These are phyloP conservation scores for Dione juno DNA, from an alignment of 2,888 invertebrate genomes.

Conservation along the genomic window DNA sequence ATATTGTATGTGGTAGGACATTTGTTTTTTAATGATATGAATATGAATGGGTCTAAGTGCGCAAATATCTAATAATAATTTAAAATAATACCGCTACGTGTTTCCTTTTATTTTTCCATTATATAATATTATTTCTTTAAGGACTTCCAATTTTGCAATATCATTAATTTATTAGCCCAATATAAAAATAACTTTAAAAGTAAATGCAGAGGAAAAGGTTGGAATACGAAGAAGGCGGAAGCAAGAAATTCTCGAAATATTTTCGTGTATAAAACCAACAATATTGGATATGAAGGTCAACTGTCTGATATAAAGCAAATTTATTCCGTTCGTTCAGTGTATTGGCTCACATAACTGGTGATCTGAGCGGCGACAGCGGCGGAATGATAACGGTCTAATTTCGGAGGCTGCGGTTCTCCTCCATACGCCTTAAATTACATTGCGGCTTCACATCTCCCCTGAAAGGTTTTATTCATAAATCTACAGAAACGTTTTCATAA, in stretches of 20 bases:
- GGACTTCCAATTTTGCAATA: conserved; percentile 62
- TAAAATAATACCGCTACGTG: conserved; percentile 12
- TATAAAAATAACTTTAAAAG: conserved; percentile 64
- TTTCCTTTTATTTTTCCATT: conserved; percentile 15
- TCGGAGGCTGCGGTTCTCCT: conserved; percentile 69
- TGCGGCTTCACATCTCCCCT: conserved; percentile 74
- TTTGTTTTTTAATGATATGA: not conserved
- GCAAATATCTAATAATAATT: conserved; percentile 13
- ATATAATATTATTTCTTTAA: conserved; percentile 49
- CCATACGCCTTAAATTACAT: conserved; percentile 79
- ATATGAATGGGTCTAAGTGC: not conserved
- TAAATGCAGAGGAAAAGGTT: conserved; percentile 53
- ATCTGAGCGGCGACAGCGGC: conserved; percentile 76
- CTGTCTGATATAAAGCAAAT: conserved; percentile 79
- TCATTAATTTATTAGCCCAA: conserved; percentile 58
- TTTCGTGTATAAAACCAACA: conserved; percentile 73
- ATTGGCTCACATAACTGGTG: conserved; percentile 81
- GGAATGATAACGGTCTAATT: conserved; percentile 83
- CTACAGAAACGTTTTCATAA: conserved; percentile 79
- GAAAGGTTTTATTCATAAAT: conserved; percentile 84
- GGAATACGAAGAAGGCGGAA: conserved; percentile 60
- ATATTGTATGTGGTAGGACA: not conserved
- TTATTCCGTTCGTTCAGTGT: conserved; percentile 79
- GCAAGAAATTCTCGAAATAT: conserved; percentile 66
- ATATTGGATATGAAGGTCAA: conserved; percentile 82